A percentile compares a stretch with the other conserved stretches of the same genome.
Conservation (phyloP, 2,888 invertebrate genomes). For the Chloromyia formosa region DNA sequence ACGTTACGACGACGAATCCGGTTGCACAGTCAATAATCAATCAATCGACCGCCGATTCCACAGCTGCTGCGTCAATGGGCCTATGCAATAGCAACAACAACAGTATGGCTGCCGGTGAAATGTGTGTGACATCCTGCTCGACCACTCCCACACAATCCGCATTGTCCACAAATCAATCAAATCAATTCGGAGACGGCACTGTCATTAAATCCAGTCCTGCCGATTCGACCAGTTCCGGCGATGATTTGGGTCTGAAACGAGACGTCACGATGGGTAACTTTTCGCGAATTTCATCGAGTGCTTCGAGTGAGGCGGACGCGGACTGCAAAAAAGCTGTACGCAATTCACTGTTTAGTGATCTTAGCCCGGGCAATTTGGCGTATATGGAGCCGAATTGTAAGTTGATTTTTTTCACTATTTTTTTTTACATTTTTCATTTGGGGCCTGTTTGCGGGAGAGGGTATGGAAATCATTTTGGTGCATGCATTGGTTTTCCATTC, state of each 20-base stretch:
- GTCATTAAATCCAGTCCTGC: slow-evolving; percentile 44
- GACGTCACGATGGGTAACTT: slow-evolving; percentile 59
- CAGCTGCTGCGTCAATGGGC: not conserved
- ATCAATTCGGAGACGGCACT: not conserved
- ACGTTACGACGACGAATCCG: not conserved
- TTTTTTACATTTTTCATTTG: not conserved
- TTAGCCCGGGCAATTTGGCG: slow-evolving; percentile 69
- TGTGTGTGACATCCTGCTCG: not conserved
- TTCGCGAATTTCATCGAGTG: slow-evolving; percentile 39
- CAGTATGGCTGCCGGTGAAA: no score
- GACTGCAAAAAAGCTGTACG: slow-evolving; percentile 56
- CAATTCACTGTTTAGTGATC: slow-evolving; percentile 76
- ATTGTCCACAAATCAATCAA: not conserved
- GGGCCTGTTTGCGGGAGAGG: no score
- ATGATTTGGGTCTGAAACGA: slow-evolving; percentile 57
- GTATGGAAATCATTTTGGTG: no score
- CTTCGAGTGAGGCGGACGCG: slow-evolving; percentile 39
- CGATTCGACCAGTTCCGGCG: slow-evolving; percentile 51
- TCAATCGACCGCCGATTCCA: not conserved
- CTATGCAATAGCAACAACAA: no score
- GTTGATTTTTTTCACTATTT: slow-evolving; percentile 50
- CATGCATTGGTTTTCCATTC: not conserved
- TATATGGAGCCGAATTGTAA: slow-evolving; percentile 55
- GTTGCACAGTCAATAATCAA: not conserved
- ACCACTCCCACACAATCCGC: not conserved